Conservation (phyloP, 2,797 vertebrate genomes). For the Natrix natrix region DNA sequence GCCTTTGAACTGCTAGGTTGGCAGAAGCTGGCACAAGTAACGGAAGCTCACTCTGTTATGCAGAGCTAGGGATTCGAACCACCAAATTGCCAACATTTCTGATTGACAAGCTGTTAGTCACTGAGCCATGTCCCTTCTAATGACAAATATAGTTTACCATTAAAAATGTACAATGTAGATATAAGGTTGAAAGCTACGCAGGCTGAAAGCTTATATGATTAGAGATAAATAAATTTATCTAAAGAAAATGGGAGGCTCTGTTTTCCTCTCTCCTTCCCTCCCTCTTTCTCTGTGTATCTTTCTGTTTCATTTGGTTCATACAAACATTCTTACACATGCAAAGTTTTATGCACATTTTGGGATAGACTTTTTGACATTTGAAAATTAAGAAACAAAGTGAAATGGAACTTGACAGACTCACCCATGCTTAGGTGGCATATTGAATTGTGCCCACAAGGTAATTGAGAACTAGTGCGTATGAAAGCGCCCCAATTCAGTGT, state of each 20-base stretch:
- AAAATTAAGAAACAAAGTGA: background rate
- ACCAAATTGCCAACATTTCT: no score
- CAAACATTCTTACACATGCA: background rate
- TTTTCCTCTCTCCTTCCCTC: background rate
- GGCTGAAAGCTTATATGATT: background rate
- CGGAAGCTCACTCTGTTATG: no score
- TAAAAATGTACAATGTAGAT: background rate
- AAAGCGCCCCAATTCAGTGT: background rate
- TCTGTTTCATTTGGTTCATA: background rate
- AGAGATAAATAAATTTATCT: background rate
- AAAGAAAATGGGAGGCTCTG: background rate
- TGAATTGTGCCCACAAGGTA: background rate
- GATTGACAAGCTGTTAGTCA: no score
- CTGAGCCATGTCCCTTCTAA: background rate
- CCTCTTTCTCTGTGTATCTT: background rate
- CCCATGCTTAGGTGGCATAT: background rate
- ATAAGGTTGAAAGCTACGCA: background rate
- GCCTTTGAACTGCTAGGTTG: no score
- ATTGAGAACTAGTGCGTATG: background rate
- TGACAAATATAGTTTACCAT: background rate
- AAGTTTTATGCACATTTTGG: background rate
- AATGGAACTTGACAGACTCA: background rate
- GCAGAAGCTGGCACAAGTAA: no score
- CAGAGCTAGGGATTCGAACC: no score
- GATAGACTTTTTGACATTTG: background rate